Evolutionary conservation across 2,113 vertebrate genomes (phyloP).

Genomic region (Puntigrus tetrazona): DNA sequence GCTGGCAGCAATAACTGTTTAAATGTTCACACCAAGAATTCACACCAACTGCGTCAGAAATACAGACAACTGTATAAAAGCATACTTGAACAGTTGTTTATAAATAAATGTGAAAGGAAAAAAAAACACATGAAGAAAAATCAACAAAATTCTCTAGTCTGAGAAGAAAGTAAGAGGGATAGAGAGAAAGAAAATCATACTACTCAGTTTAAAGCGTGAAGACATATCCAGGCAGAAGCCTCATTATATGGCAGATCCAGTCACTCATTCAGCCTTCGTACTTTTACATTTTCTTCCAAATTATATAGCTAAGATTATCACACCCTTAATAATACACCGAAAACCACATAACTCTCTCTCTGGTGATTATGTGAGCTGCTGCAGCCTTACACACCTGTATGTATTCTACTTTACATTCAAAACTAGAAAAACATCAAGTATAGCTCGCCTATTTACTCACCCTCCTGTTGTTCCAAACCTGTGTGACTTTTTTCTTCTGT

Average conservation of each 20-base stretch:
- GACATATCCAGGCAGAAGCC: neutral
- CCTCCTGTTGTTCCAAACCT: neutral
- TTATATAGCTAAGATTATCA: neutral
- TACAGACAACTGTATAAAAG: neutral
- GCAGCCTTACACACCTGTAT: neutral
- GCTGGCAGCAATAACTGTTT: neutral
- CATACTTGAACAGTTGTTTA: neutral
- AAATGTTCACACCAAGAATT: conserved; percentile 1
- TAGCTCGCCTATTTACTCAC: neutral
- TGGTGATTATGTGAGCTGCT: neutral
- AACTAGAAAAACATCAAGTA: neutral
- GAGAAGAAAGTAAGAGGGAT: neutral
- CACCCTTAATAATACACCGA: neutral
- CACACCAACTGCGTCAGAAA: neutral
- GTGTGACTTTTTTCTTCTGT: neutral
- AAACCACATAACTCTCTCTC: neutral
- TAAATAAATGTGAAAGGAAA: no score
- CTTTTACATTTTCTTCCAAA: neutral
- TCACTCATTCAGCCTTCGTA: neutral
- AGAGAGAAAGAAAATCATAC: neutral
- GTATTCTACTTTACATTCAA: neutral
- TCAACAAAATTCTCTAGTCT: neutral
- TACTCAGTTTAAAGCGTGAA: neutral
- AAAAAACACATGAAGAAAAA: no score
- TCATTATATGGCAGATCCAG: neutral